Base-by-base conservation (phyloP, 2,888 invertebrate species). In the Heliconius erato region DNA sequence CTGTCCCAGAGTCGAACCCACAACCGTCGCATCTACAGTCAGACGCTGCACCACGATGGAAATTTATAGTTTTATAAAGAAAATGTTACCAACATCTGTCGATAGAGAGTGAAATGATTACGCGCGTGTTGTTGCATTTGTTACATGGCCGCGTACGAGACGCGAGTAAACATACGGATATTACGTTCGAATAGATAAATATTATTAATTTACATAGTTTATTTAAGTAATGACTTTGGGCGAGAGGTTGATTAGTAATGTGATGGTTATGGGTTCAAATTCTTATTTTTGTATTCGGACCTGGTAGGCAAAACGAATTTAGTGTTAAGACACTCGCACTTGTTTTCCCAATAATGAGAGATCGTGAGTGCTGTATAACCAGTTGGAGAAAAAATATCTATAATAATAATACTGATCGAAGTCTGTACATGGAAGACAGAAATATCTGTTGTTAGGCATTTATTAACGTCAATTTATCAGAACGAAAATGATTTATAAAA, bases 71-170 rank as follows among this genome's bases (percentile, higher is more conserved):
- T 44, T 26, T 26, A 78, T n/a, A 74, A 82, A 81, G 59, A 87
- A 91, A 91, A 90, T 88, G 94, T 94, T 93, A 84, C 0, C 28
- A 9, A 88, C 86, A 86, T 72, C 91, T 92, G 93, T 74, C 88
- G 86, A 91, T 91, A 92, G 95, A 95, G 95, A 95, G 95, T 95
- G 95, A 95, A 95, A 95, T 95, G 95, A 94, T 84, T 82, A 74
- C 81, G 89, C 92, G 91, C 92, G 90, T 91, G 92, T 65, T 82
- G 32, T 78, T 86, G 88, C 89, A 90, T 88, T 90, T 88, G 88
- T 88, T 81, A 83, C 82, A 86, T 88, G 87, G 85, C 88, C 83
- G 72, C 79, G 68, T 23, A 72, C 79, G 82, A 54, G 54, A 54
- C 54, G 23, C 79, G 82, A 59, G 79, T 78, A 69, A 82, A 82